phyloP scores from a whole-genome alignment of 2,797 vertebrate species.

The Platyrinchus mystaceus region DNA sequence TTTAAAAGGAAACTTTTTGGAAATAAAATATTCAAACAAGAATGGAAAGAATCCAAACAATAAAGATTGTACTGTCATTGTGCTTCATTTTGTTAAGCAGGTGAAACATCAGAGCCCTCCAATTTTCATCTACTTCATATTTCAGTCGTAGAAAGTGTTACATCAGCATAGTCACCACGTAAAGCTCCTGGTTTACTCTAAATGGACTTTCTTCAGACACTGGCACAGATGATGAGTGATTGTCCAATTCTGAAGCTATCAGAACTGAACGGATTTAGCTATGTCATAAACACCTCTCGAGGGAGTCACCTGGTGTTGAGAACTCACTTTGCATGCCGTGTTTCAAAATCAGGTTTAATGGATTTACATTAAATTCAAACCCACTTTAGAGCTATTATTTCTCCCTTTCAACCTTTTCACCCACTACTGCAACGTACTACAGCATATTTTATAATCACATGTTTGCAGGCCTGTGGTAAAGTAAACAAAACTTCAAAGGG shows the following conservation, averaged over 20 bases:
- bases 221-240: slow-evolving; percentile 59
- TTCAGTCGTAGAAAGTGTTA: slow-evolving; percentile 12
- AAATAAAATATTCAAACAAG: background rate
- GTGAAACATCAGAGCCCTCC: slow-evolving; percentile 5
- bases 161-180: slow-evolving; percentile 15
- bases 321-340: slow-evolving; percentile 55
- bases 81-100: background rate
- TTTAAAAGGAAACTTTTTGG: background rate
- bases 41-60: background rate
- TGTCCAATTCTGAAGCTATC: slow-evolving; percentile 61
- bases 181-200: slow-evolving; percentile 35
- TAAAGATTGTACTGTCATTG: background rate
- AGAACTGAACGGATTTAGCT: slow-evolving; percentile 60
- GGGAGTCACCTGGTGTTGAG: slow-evolving; percentile 63
- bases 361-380: slow-evolving; percentile 60
- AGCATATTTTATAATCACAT: slow-evolving; percentile 3
- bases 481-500: slow-evolving; percentile 34
- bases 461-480: slow-evolving; percentile 15
- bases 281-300: slow-evolving; percentile 63
- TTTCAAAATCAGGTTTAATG: slow-evolving; percentile 66
- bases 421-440: background rate
- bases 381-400: slow-evolving; percentile 57
- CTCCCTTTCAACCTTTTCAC: slow-evolving; percentile 50
- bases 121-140: background rate
- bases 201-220: slow-evolving; percentile 41